Evolutionary conservation across 2,888 invertebrate genomes (phyloP).

Genomic region (Drosophila paracracens): DNA sequence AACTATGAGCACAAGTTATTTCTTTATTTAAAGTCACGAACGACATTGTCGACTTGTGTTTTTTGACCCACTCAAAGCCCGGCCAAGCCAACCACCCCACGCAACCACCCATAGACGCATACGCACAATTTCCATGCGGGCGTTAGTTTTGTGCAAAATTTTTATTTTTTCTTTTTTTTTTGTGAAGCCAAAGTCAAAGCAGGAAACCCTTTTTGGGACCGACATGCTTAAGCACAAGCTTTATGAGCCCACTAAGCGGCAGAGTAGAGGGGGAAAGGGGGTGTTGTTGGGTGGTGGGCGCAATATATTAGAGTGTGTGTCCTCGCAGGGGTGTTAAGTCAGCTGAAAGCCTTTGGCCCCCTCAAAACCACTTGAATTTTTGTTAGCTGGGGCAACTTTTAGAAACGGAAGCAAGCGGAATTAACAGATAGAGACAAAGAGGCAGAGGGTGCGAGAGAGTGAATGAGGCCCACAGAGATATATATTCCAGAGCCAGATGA

Average conservation of each 20-base stretch:
- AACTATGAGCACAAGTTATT: conserved; percentile 73
- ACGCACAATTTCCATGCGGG: conserved; percentile 69
- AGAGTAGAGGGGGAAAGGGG: neutral
- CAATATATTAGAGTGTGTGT: conserved; percentile 67
- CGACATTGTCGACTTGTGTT: conserved; percentile 59
- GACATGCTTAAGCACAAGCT: conserved; percentile 76
- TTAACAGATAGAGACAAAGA: conserved; percentile 39
- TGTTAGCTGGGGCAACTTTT: conserved; percentile 65
- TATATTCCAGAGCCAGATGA: conserved; percentile 45
- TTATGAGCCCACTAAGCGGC: conserved; percentile 67
- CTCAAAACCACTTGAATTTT: conserved; percentile 71
- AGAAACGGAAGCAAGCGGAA: conserved; percentile 73
- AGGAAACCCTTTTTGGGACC: conserved; percentile 69
- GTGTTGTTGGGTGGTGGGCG: neutral
- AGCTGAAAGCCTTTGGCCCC: conserved; percentile 71
- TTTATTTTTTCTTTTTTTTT: neutral
- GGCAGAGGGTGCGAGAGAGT: neutral
- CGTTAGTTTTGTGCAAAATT: conserved; percentile 58
- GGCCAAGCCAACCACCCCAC: conserved; percentile 5
- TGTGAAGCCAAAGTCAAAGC: conserved; percentile 55
- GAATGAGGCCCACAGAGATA: neutral
- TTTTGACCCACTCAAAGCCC: conserved; percentile 45
- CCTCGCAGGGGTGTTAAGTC: conserved; percentile 71
- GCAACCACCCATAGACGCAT: conserved; percentile 15
- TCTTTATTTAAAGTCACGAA: conserved; percentile 75